These are phyloP conservation scores for Ia io DNA, from an alignment of 2,113 vertebrate genomes.

Conservation along the genomic window DNA sequence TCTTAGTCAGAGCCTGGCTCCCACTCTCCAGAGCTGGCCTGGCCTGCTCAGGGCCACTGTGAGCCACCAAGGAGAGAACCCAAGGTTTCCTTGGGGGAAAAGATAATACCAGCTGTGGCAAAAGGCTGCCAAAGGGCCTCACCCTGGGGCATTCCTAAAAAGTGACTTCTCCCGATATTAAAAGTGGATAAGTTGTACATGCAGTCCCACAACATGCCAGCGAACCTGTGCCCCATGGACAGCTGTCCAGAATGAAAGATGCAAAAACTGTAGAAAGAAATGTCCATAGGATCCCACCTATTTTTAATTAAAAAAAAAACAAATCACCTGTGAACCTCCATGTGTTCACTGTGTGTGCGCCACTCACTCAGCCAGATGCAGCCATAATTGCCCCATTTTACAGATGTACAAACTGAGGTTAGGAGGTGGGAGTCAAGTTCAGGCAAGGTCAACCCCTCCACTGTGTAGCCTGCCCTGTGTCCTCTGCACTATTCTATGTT, in stretches of 20 bases:
- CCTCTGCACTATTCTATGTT: accelerated
- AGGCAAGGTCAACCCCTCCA: neutral
- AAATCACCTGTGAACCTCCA: neutral
- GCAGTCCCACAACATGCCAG: neutral
- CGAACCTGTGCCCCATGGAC: neutral
- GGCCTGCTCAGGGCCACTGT: neutral
- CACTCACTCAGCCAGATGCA: accelerated
- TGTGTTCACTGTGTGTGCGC: accelerated
- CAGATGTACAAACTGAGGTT: neutral
- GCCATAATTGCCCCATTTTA: neutral
- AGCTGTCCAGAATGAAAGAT: neutral
- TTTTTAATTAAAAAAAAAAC: neutral
- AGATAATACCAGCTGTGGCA: too few relatives aligned
- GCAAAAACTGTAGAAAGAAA: neutral
- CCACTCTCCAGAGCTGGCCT: neutral
- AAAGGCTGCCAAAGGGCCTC: neutral
- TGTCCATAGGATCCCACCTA: accelerated
- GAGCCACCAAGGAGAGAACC: neutral
- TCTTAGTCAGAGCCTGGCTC: neutral
- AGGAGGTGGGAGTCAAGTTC: neutral
- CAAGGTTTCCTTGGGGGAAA: neutral
- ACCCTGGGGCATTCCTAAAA: neutral
- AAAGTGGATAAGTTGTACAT: accelerated
- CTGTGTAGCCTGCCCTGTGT: neutral
- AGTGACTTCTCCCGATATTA: neutral